phyloP scores from a whole-genome alignment of 2,888 invertebrate genomes.

The Geotrupes spiniger region DNA sequence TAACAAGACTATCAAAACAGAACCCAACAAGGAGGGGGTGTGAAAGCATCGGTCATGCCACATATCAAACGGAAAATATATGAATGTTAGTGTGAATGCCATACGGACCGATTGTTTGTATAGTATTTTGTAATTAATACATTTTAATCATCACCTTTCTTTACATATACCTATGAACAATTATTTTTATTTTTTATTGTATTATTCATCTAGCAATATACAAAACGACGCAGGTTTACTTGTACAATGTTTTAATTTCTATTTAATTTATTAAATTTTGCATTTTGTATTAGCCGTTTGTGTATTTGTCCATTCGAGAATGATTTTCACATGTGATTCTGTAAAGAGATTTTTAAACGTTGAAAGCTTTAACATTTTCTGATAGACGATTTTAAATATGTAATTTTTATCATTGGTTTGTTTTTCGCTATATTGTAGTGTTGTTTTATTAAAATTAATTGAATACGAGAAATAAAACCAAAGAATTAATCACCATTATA shows the following conservation, averaged over 20 bases:
- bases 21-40: conserved; percentile 29
- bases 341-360: conserved; percentile 22
- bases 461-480: too few species aligned
- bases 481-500: too few species aligned
- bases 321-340: conserved; percentile 3
- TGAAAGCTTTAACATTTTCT: too few species aligned
- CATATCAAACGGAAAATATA: conserved; percentile 44
- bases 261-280: conserved; percentile 26
- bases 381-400: too few species aligned
- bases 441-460: too few species aligned
- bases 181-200: conserved; percentile 32
- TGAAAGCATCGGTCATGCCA: conserved; percentile 35
- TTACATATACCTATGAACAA: conserved; percentile 28
- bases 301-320: too few species aligned
- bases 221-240: conserved; percentile 25
- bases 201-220: conserved; percentile 45
- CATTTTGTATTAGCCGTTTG: conserved; percentile 9
- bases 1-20: conserved; percentile 18
- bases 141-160: conserved; percentile 38
- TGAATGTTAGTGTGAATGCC: conserved; percentile 40
- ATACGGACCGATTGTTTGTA: conserved; percentile 36
- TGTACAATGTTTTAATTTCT: conserved; percentile 23
- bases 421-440: too few species aligned
- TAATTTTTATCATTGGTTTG: too few species aligned
- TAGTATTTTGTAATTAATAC: conserved; percentile 44